A percentile compares a stretch with the other conserved stretches of the same genome.
phyloP scores from a whole-genome alignment of 2,888 invertebrate species.

The Melinopterus prodromus region DNA sequence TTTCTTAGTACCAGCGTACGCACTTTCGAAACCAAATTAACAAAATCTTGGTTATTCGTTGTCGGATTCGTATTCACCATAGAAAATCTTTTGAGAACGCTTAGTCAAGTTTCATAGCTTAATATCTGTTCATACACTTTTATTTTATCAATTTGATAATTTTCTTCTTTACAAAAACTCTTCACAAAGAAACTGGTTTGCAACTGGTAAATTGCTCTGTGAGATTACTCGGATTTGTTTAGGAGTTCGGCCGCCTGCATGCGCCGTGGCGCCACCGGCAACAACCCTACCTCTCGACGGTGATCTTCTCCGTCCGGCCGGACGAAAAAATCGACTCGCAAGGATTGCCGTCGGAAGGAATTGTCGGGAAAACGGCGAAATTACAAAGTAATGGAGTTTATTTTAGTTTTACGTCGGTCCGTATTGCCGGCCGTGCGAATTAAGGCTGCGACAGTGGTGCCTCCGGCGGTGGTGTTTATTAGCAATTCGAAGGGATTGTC shows the following conservation, averaged over 20 bases:
- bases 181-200: too few relatives aligned
- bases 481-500: not conserved
- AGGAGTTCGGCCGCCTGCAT: slow-evolving; percentile 55
- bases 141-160: too few relatives aligned
- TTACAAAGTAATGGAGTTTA: slow-evolving; percentile 4
- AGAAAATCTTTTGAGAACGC: too few relatives aligned
- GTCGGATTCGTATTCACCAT: too few relatives aligned
- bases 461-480: not conserved
- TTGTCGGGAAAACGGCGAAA: not conserved
- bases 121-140: too few relatives aligned
- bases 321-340: not conserved
- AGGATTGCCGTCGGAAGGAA: slow-evolving; percentile 26
- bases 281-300: not conserved
- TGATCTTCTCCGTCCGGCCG: slow-evolving; percentile 25
- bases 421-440: not conserved
- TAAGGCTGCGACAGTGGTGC: not conserved
- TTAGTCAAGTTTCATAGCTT: too few relatives aligned
- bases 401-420: not conserved
- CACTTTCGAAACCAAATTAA: too few relatives aligned
- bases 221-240: slow-evolving; percentile 62
- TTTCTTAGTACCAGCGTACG: too few relatives aligned
- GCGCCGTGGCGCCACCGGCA: slow-evolving; percentile 27
- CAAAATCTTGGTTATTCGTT: too few relatives aligned
- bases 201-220: slow-evolving; percentile 62
- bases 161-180: too few relatives aligned